Conservation (phyloP, 1,140 invertebrate genomes). For the Grapholita molesta region DNA sequence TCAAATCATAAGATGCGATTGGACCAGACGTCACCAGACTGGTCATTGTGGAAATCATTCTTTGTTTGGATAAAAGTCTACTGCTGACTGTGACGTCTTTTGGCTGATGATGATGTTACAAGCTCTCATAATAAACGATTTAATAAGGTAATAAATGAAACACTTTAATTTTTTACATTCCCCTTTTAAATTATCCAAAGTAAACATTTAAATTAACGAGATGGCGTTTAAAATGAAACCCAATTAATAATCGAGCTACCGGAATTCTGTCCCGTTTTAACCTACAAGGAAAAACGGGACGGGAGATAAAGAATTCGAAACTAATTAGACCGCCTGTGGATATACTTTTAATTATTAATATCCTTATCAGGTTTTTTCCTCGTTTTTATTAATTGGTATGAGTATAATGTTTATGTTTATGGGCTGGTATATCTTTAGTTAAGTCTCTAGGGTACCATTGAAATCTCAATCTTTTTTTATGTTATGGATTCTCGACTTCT, state of each 20-base stretch:
- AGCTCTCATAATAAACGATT: not conserved
- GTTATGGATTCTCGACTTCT: not conserved
- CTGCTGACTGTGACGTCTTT: no score
- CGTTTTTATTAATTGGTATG: conserved; percentile 16
- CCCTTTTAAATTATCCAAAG: not conserved
- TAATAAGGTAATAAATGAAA: not conserved
- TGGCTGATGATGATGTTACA: no score
- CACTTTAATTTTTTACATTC: not conserved
- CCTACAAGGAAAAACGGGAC: conserved; percentile 22
- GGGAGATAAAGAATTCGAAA: conserved; percentile 20
- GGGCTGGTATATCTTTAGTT: not conserved
- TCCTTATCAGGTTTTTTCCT: not conserved
- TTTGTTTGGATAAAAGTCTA: no score
- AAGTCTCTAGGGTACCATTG: not conserved
- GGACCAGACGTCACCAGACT: no score
- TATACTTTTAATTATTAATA: conserved; percentile 30
- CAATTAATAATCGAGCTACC: conserved; percentile 53
- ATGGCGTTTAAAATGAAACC: conserved; percentile 37
- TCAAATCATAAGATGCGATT: no score
- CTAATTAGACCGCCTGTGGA: conserved; percentile 54
- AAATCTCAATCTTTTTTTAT: not conserved
- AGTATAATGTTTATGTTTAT: not conserved
- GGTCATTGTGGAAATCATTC: no score
- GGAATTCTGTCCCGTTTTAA: conserved; percentile 30
- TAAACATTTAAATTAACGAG: conserved; percentile 32